Evolutionary conservation across 2,797 vertebrate genomes (phyloP).

Genomic region (Tokudaia muenninki): DNA sequence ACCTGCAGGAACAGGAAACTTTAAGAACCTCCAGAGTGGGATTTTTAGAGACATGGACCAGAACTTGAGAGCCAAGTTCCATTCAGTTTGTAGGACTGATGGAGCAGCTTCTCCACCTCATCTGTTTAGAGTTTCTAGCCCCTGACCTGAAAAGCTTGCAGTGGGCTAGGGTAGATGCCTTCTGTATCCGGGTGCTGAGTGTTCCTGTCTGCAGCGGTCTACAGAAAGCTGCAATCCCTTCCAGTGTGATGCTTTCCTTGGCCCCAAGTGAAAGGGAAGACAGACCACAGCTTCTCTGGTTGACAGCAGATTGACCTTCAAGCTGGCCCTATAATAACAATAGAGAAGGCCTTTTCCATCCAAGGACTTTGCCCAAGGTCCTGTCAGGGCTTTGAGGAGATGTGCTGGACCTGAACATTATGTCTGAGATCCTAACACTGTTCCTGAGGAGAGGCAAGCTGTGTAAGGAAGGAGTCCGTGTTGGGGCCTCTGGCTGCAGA

Average conservation of each 20-base stretch:
- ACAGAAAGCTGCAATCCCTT: background rate
- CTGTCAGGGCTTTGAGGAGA: background rate
- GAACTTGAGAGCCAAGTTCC: background rate
- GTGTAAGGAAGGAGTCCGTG: background rate
- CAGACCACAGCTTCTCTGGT: background rate
- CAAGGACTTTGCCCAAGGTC: background rate
- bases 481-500: background rate
- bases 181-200: background rate
- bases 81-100: background rate
- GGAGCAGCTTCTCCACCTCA: background rate
- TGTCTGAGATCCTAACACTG: background rate
- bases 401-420: background rate
- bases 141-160: conserved; percentile 1
- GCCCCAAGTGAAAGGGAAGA: background rate
- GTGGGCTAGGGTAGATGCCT: background rate
- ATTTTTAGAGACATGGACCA: background rate
- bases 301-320: background rate
- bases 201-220: background rate
- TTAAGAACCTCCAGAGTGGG: background rate
- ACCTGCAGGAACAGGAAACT: background rate
- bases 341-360: background rate
- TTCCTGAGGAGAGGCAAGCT: background rate
- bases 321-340: background rate
- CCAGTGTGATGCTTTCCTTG: background rate
- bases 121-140: background rate